Base-by-base conservation (phyloP, 2,797 vertebrate genomes). In the Clamator glandarius region DNA sequence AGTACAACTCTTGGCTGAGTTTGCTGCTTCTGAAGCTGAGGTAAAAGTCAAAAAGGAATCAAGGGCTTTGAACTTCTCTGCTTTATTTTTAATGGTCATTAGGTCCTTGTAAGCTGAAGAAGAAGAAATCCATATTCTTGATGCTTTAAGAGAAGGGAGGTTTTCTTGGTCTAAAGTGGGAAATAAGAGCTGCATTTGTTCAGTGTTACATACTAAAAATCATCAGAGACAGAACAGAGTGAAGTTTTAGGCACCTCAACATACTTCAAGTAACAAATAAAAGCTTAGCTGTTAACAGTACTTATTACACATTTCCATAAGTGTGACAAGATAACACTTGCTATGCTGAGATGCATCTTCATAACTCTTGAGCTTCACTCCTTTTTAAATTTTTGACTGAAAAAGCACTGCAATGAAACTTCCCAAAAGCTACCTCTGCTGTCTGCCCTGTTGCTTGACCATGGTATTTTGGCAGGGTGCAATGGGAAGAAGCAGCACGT, bases 401-500 rank as follows among this genome's bases (percentile, higher is more conserved):
- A 33, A 59, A 64, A 63, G 11, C 12, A 8, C 35, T 51, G 29
- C 35, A 55, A 12, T 6, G 24, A 89, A 70, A 57, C 15, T 83
- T 62, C 28, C 14, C 20, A 61, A 58, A 82, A 88, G 28, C 14
- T 35, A 8, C 36, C n/a, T 87, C 42, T 33, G 26, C 39, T 90
- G 24, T 66, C 55, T 83, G 31, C 42, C 3, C 0, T 11, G 8
- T 46, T 2, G 0, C 52, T 48, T 21, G 16, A 24, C 44, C 29
- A 13, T 2, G 3, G 68, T n/a, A 28, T 62, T 74, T 64, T 68
- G 58, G 50, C 48, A 55, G 39, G 42, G 52, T 2, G 2, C 26
- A 51, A 13, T 1, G 8, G 28, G 35, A 62, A 83, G 51, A 15
- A 72, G 62, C 44, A 84, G 21, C 44, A 82, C 1, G 4, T 14